These are phyloP conservation scores for Choristoneura fumiferana DNA, from an alignment of 1,140 invertebrate species.

Conservation along the genomic window DNA sequence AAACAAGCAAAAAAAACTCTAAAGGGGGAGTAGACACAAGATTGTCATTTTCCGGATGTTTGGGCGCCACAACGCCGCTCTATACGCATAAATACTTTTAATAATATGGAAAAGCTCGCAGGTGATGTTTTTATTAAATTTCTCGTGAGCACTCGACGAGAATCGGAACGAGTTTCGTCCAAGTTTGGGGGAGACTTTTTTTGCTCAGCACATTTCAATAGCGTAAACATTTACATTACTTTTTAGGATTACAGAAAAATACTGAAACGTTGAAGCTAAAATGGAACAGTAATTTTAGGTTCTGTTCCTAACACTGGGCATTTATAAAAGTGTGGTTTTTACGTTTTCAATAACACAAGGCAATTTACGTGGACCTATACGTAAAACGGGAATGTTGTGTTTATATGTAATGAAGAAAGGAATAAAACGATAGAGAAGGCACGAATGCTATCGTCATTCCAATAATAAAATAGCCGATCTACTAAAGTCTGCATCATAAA, in stretches of 20 bases:
- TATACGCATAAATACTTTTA: conserved; percentile 25
- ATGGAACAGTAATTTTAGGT: too few relatives aligned
- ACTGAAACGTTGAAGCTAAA: background rate
- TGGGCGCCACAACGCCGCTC: background rate
- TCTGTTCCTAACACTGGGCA: too few relatives aligned
- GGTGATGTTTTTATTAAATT: conserved; percentile 72
- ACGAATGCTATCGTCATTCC: too few relatives aligned
- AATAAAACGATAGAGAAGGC: too few relatives aligned
- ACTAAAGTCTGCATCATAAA: too few relatives aligned
- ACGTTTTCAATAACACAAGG: too few relatives aligned
- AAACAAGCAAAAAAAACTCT: background rate
- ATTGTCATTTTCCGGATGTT: conserved; percentile 3
- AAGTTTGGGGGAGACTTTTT: conserved; percentile 20
- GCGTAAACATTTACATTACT: conserved; percentile 1
- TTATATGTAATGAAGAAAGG: too few relatives aligned
- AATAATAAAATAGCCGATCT: too few relatives aligned
- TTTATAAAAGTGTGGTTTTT: too few relatives aligned
- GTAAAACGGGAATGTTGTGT: too few relatives aligned
- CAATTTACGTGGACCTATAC: too few relatives aligned
- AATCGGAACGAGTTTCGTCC: conserved; percentile 48
- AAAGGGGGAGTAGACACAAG: background rate
- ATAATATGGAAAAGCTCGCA: conserved; percentile 47
- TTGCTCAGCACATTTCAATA: conserved; percentile 19
- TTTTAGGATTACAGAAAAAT: conserved; percentile 1
- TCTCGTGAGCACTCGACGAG: conserved; percentile 31